Conservation (phyloP, 2,797 vertebrate genomes). For the Brachyrhaphis roseni region DNA sequence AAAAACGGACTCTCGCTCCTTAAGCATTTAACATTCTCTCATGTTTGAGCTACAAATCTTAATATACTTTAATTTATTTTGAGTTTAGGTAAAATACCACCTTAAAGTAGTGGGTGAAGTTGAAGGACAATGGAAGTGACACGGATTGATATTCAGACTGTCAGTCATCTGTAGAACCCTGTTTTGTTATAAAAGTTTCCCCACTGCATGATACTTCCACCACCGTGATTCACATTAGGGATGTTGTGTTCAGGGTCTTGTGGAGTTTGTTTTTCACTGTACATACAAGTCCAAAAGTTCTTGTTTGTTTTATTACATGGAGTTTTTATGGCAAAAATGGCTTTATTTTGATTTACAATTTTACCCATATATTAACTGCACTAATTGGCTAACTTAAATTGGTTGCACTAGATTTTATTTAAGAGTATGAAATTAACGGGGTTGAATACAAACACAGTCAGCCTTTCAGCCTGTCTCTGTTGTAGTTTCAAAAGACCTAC, state of each 20-base stretch:
- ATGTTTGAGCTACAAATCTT: background rate
- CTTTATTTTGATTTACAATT: background rate
- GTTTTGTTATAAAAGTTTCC: background rate
- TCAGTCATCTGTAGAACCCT: background rate
- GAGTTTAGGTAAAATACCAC: background rate
- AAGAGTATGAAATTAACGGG: background rate
- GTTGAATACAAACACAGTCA: background rate
- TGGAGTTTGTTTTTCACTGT: background rate
- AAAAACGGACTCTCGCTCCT: background rate
- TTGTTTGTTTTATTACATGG: background rate
- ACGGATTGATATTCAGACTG: too few relatives aligned
- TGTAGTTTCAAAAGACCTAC: slow-evolving; percentile 17
- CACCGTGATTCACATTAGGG: background rate
- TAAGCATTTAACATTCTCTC: background rate
- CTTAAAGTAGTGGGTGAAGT: background rate
- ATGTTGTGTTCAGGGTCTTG: background rate
- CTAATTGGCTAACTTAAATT: background rate
- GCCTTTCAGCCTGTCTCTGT: background rate
- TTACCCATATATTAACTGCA: background rate
- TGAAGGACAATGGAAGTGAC: background rate
- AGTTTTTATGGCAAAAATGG: background rate
- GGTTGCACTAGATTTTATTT: background rate
- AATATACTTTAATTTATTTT: background rate
- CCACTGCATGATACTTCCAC: background rate
- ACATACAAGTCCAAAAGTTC: too few relatives aligned